A percentile compares a stretch with the other conserved stretches of the same genome.
Evolutionary conservation across 2,888 invertebrate species (phyloP).

Genomic region (Drosophila austrosaltans): DNA sequence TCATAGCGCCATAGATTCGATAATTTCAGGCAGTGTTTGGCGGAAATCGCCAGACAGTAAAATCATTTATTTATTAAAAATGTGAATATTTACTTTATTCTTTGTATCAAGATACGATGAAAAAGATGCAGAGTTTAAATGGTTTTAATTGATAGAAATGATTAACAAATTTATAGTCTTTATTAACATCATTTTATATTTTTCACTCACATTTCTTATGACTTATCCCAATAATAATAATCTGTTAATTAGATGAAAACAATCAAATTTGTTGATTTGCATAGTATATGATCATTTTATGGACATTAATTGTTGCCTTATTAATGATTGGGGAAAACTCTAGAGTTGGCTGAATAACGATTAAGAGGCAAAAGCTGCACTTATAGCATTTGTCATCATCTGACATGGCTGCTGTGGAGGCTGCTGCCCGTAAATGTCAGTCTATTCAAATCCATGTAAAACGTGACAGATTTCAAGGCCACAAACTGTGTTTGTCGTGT

Average conservation of each 20-base stretch:
- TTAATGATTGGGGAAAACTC: constrained; percentile 43
- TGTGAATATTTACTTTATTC: too few species aligned
- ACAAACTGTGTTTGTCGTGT: constrained; percentile 26
- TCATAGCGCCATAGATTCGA: too few species aligned
- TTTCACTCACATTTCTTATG: not conserved
- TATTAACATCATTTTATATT: not conserved
- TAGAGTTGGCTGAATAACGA: not conserved
- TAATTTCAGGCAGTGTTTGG: too few species aligned
- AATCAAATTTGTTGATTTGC: constrained; percentile 31
- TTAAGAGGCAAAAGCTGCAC: constrained; percentile 27
- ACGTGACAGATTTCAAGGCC: constrained; percentile 53
- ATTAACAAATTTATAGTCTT: not conserved
- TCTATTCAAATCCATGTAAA: constrained; percentile 52
- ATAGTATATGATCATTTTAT: constrained; percentile 31
- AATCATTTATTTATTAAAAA: too few species aligned
- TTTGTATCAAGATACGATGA: too few species aligned
- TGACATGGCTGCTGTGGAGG: constrained; percentile 11
- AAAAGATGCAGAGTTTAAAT: too few species aligned
- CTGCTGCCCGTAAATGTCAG: constrained; percentile 30
- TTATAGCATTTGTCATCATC: constrained; percentile 52
- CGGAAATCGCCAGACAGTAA: too few species aligned
- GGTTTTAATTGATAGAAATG: too few species aligned
- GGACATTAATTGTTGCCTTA: constrained; percentile 13
- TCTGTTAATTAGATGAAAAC: constrained; percentile 10
- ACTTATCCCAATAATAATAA: not conserved